Evolutionary conservation across 2,888 invertebrate species (phyloP).

Genomic region (Tetramorium bicarinatum): DNA sequence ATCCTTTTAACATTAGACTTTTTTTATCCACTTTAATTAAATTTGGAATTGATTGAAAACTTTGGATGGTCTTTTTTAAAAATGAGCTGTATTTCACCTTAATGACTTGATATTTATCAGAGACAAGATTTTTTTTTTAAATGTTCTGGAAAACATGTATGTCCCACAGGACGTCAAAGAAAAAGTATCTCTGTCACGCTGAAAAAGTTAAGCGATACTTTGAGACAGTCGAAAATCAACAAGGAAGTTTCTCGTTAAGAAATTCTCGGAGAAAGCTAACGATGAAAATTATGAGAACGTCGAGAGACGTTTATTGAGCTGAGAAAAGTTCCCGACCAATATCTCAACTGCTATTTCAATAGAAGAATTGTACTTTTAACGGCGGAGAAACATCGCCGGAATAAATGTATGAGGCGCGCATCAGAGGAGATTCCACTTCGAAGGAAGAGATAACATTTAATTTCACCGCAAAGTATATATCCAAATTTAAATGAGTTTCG

Average conservation of each 20-base stretch:
- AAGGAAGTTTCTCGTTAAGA: constrained; percentile 11
- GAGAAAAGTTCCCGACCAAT: neutral
- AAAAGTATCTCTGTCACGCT: neutral
- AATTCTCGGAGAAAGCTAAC: neutral
- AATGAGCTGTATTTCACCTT: neutral
- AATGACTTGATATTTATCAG: neutral
- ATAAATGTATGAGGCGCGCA: constrained; percentile 1
- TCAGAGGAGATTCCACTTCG: neutral
- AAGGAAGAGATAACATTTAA: neutral
- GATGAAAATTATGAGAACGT: constrained; percentile 2
- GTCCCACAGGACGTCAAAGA: neutral
- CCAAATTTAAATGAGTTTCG: neutral
- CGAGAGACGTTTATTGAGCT: constrained; percentile 16
- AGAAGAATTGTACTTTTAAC: constrained; percentile 14
- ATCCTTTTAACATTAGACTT: neutral
- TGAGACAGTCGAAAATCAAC: neutral
- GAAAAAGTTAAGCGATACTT: neutral
- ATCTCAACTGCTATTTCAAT: constrained; percentile 18
- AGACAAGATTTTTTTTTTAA: neutral
- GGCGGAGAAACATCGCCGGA: constrained; percentile 4
- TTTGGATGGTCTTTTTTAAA: neutral
- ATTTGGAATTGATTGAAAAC: no score
- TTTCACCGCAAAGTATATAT: constrained; percentile 5
- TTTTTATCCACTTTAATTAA: neutral
- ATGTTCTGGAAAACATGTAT: neutral